Evolutionary conservation across 2,888 invertebrate species (phyloP).

Genomic region (Polydrusus cervinus): DNA sequence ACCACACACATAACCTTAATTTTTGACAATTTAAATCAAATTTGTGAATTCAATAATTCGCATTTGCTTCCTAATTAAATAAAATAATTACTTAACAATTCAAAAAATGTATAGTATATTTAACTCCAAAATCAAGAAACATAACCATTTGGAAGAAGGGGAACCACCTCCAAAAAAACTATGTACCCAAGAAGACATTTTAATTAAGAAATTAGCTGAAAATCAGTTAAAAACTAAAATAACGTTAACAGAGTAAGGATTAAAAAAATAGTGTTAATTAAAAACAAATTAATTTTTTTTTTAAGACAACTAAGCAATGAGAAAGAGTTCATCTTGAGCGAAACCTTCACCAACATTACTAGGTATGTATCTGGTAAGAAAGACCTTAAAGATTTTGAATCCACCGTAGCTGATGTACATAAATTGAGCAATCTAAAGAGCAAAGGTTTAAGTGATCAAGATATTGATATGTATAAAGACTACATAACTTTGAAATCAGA

Average conservation of each 20-base stretch:
- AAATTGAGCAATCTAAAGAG: slow-evolving; percentile 72
- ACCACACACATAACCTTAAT: no score
- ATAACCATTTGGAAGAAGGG: slow-evolving; percentile 53
- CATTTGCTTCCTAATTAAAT: no score
- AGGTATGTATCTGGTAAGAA: slow-evolving; percentile 34
- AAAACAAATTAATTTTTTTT: background rate
- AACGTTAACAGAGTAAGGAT: slow-evolving; percentile 63
- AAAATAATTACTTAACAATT: no score
- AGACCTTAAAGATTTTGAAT: slow-evolving; percentile 70
- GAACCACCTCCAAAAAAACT: slow-evolving; percentile 64
- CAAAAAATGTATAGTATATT: slow-evolving; percentile 49
- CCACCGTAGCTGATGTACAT: slow-evolving; percentile 69
- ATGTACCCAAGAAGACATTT: slow-evolving; percentile 65
- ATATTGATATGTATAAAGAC: slow-evolving; percentile 70
- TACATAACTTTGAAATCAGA: slow-evolving; percentile 11
- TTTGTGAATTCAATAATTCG: no score
- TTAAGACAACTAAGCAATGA: slow-evolving; percentile 35
- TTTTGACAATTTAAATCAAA: no score
- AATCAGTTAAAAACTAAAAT: slow-evolving; percentile 66
- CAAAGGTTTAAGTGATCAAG: slow-evolving; percentile 72
- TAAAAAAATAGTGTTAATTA: background rate
- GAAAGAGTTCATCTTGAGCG: slow-evolving; percentile 40
- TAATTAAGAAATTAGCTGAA: slow-evolving; percentile 66
- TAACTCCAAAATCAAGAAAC: slow-evolving; percentile 34
- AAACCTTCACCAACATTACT: slow-evolving; percentile 28